phyloP scores from a whole-genome alignment of 2,797 vertebrate species.

The Crocidura indochinensis region DNA sequence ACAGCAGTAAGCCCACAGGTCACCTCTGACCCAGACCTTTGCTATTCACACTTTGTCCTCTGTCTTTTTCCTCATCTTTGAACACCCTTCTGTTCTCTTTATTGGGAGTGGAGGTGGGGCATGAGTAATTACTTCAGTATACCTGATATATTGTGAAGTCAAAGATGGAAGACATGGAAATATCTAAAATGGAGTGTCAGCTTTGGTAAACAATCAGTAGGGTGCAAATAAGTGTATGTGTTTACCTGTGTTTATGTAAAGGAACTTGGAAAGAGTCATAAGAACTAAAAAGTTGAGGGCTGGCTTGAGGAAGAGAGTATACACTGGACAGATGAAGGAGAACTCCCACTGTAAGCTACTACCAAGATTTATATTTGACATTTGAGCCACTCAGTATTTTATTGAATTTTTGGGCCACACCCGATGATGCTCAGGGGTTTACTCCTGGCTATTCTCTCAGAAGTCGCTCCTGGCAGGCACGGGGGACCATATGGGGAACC shows the following conservation, averaged over 20 bases:
- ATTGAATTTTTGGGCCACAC: background rate
- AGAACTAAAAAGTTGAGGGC: background rate
- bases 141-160: background rate
- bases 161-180: background rate
- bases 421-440: no score
- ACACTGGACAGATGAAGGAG: background rate
- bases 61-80: background rate
- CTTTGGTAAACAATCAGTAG: background rate
- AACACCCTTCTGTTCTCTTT: background rate
- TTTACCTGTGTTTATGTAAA: background rate
- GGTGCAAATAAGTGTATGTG: background rate
- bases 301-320: rapidly evolving
- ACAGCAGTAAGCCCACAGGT: rapidly evolving
- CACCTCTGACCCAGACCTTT: rapidly evolving
- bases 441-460: no score
- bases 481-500: no score
- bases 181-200: background rate
- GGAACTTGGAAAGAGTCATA: background rate
- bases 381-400: background rate
- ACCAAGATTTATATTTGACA: background rate
- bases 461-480: no score
- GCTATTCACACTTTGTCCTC: rapidly evolving
- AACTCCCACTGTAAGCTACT: background rate
- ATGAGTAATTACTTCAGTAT: background rate
- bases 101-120: background rate